Percentiles rank a stretch among this genome's conserved stretches.
These are phyloP conservation scores for Latheticus oryzae DNA, from an alignment of 2,888 invertebrate species.

Conservation along the genomic window DNA sequence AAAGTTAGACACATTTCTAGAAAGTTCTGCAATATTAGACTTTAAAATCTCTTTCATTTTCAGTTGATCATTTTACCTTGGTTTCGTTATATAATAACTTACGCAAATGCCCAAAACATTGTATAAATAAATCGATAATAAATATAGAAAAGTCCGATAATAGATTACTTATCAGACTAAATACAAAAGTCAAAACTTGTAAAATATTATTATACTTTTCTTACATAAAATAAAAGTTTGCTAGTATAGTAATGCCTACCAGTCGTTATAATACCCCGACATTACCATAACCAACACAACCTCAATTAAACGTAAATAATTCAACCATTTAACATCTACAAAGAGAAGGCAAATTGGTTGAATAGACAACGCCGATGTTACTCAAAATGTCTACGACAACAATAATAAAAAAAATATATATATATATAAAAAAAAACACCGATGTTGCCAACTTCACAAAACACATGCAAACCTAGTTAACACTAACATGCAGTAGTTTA, in stretches of 20 bases:
- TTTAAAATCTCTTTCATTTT: too few species aligned
- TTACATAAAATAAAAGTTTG: conserved; percentile 21
- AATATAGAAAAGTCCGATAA: too few species aligned
- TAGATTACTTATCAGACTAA: too few species aligned
- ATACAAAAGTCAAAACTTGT: conserved; percentile 10
- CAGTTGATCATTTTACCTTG: too few species aligned
- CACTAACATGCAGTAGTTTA: conserved; percentile 49
- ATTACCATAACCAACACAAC: conserved; percentile 9
- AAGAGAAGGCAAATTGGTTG: conserved; percentile 19
- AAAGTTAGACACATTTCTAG: too few species aligned
- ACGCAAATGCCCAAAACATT: too few species aligned
- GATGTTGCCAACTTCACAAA: conserved; percentile 35
- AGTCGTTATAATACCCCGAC: conserved; percentile 1
- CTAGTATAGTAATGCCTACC: conserved; percentile 14
- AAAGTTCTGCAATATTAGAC: too few species aligned
- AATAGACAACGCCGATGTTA: conserved; percentile 32
- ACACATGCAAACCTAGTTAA: conserved; percentile 46
- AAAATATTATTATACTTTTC: conserved; percentile 24
- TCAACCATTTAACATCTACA: conserved; percentile 24
- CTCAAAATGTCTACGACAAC: conserved; percentile 6
- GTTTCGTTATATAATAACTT: too few species aligned
- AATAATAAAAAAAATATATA: conserved; percentile 31
- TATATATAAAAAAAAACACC: conserved; percentile 24
- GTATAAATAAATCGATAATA: too few species aligned
- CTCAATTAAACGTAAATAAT: conserved; percentile 19